Percentiles rank a stretch among this genome's conserved stretches.
Evolutionary conservation across 2,888 invertebrate genomes (phyloP).

Genomic region (Tuberolachnus salignus): DNA sequence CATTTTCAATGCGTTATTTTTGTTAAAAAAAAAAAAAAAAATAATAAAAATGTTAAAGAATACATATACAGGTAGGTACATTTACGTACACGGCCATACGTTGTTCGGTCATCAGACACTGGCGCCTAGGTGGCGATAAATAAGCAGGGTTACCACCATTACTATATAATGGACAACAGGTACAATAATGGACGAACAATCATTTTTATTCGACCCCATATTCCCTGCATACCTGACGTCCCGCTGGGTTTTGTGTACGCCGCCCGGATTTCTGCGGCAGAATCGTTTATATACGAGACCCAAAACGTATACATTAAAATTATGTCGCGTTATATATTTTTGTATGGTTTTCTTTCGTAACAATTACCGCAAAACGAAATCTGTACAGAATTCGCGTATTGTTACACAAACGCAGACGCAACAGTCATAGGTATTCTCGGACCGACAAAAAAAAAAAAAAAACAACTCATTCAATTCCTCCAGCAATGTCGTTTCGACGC

Average conservation of each 20-base stretch:
- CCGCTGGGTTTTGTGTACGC: conserved; percentile 12
- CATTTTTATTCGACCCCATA: background rate
- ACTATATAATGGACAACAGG: conserved; percentile 9
- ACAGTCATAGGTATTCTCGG: too few relatives aligned
- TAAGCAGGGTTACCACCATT: background rate
- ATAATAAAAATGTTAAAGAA: background rate
- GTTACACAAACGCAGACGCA: too few relatives aligned
- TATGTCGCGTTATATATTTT: too few relatives aligned
- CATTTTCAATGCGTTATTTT: too few relatives aligned
- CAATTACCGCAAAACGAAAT: too few relatives aligned
- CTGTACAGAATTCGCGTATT: too few relatives aligned
- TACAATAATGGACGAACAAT: background rate
- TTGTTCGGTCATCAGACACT: background rate
- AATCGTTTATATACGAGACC: background rate
- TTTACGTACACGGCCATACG: too few relatives aligned
- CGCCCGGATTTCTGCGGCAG: background rate
- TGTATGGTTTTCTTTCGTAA: too few relatives aligned
- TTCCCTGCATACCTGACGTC: background rate
- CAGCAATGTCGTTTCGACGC: conserved; percentile 15
- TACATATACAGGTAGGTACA: too few relatives aligned
- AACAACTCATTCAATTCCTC: conserved; percentile 12
- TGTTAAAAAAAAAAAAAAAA: too few relatives aligned
- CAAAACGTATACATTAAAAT: too few relatives aligned
- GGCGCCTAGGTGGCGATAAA: conserved; percentile 13
- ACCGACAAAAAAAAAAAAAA: too few relatives aligned